phyloP scores from a whole-genome alignment of 2,888 invertebrate genomes.

The Eristalis intricaria region DNA sequence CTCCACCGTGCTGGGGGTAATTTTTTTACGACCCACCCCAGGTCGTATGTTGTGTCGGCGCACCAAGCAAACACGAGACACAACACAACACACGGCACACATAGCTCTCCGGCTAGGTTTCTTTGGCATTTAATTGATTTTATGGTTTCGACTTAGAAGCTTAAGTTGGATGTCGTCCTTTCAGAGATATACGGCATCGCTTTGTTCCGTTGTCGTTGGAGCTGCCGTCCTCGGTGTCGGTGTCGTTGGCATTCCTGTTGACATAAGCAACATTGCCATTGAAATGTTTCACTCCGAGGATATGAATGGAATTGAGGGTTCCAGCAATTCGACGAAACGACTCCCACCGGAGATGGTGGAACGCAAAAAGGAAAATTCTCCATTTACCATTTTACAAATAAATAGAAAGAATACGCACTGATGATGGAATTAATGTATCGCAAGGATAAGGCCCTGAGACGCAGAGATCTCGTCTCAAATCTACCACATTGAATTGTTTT shows the following conservation, averaged over 20 bases:
- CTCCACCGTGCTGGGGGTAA: not conserved
- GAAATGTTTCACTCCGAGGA: conserved; percentile 40
- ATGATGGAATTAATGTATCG: conserved; percentile 57
- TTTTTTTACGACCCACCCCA: conserved; percentile 15
- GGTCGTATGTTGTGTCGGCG: not conserved
- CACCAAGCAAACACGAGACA: conserved; percentile 3
- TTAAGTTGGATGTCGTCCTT: conserved; percentile 27
- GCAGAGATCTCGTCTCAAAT: conserved; percentile 13
- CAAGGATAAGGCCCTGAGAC: conserved; percentile 45
- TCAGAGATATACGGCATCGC: conserved; percentile 13
- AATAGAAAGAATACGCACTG: conserved; percentile 54
- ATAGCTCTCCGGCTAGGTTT: conserved; percentile 1
- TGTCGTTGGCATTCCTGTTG: not conserved
- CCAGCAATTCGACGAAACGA: conserved; percentile 49
- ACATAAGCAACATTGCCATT: conserved; percentile 23
- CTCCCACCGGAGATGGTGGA: conserved; percentile 37
- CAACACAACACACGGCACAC: not conserved
- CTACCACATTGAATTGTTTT: conserved; percentile 4
- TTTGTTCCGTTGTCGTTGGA: not conserved
- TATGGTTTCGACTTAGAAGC: conserved; percentile 45
- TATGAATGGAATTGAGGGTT: conserved; percentile 44
- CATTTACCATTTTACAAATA: conserved; percentile 55
- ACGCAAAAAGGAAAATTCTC: conserved; percentile 28
- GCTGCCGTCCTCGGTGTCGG: no score
- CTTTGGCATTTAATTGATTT: conserved; percentile 54